Conservation (phyloP, 1,140 invertebrate species). For the Diprion similis region DNA sequence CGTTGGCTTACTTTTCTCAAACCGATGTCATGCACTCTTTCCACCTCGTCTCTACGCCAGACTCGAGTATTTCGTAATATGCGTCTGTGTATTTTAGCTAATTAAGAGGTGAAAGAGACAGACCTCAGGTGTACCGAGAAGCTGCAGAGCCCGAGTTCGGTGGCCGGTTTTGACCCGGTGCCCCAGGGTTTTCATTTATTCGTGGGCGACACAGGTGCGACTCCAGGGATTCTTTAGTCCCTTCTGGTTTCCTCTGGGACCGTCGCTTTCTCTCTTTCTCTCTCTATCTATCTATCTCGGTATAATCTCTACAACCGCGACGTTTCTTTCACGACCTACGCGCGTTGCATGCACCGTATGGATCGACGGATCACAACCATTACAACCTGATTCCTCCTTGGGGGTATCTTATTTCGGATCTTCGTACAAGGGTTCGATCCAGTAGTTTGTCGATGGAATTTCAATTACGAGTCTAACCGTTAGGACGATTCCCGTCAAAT, state of each 20-base stretch:
- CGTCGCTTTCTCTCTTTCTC: not conserved
- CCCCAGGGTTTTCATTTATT: not conserved
- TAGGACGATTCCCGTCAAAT: too few relatives aligned
- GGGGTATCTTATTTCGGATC: too few relatives aligned
- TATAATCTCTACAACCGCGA: not conserved
- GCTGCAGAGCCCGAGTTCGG: not conserved
- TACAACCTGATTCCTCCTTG: not conserved
- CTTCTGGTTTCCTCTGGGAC: not conserved
- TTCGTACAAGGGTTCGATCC: too few relatives aligned
- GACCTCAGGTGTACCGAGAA: not conserved
- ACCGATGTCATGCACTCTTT: too few relatives aligned
- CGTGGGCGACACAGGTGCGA: not conserved
- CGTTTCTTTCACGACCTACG: not conserved
- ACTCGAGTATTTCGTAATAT: not conserved
- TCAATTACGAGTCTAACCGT: too few relatives aligned
- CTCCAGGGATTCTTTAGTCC: not conserved
- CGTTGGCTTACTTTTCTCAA: too few relatives aligned
- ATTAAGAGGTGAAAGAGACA: not conserved
- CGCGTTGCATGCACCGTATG: not conserved
- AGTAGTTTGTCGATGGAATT: too few relatives aligned
- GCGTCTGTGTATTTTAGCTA: not conserved
- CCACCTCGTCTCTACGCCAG: too few relatives aligned
- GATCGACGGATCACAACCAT: not conserved
- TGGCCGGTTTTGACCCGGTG: constrained; percentile 6
- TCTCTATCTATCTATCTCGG: not conserved